Percentiles rank a stretch among this genome's conserved stretches.
Conservation (phyloP, 2,797 vertebrate genomes). For the Aeoliscus strigatus region DNA sequence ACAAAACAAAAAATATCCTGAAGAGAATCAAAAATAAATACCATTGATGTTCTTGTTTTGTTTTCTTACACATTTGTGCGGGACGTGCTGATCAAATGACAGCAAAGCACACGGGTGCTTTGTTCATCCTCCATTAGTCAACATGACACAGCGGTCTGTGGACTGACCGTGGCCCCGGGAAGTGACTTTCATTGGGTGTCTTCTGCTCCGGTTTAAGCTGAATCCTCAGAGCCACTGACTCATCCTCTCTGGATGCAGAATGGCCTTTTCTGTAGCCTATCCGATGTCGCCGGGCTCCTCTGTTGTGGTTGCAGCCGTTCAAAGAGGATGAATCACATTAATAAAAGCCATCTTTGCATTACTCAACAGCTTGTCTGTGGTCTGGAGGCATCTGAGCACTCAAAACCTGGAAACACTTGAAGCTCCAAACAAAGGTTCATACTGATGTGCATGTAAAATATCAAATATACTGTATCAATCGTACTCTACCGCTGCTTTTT, state of each 20-base stretch:
- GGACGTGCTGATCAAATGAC: too few species aligned
- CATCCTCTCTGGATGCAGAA: slow-evolving; percentile 52
- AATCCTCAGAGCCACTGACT: slow-evolving; percentile 44
- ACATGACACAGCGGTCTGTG: too few species aligned
- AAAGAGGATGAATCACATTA: slow-evolving; percentile 68
- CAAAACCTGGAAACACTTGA: slow-evolving; percentile 38
- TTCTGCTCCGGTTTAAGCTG: too few species aligned
- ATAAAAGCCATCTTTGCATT: slow-evolving; percentile 62
- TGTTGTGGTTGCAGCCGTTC: slow-evolving; percentile 67
- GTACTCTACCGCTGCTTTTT: slow-evolving; percentile 11
- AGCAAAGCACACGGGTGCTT: too few species aligned
- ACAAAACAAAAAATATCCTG: too few species aligned
- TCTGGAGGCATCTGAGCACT: slow-evolving; percentile 54
- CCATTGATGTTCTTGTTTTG: too few species aligned
- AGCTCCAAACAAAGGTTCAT: slow-evolving; percentile 41
- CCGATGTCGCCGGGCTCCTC: slow-evolving; percentile 62
- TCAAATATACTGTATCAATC: slow-evolving; percentile 10
- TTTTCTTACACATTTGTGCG: too few species aligned
- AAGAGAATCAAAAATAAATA: too few species aligned
- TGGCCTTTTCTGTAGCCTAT: slow-evolving; percentile 66
- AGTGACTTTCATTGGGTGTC: too few species aligned
- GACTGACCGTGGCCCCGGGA: too few species aligned
- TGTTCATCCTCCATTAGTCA: too few species aligned
- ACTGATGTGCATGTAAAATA: slow-evolving; percentile 14
- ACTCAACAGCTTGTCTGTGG: slow-evolving; percentile 43